Conservation (phyloP, 2,113 vertebrate genomes). For the Pseudorhombus dupliciocellatus region DNA sequence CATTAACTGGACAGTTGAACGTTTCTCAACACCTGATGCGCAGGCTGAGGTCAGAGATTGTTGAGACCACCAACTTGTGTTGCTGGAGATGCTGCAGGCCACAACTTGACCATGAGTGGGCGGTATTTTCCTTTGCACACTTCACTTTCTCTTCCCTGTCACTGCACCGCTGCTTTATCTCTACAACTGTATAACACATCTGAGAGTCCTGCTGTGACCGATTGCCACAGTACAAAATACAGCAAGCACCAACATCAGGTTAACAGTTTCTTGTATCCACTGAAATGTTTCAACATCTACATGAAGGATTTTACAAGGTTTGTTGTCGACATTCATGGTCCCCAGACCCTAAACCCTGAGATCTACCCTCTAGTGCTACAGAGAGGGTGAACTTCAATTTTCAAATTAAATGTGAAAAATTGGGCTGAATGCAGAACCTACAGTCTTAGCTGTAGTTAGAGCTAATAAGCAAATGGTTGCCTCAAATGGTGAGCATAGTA, state of each 20-base stretch:
- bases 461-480: neutral
- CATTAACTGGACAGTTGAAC: constrained; percentile 34
- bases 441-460: neutral
- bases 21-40: constrained; percentile 46
- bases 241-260: no score
- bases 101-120: constrained; percentile 43
- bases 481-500: no score
- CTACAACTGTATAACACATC: no score
- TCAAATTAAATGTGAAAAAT: no score
- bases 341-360: neutral
- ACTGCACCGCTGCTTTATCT: neutral
- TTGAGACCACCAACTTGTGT: constrained; percentile 41
- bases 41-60: constrained; percentile 48
- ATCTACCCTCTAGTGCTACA: no score
- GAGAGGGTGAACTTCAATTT: no score
- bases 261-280: no score
- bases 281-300: no score
- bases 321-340: neutral
- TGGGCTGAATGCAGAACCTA: neutral
- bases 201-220: no score
- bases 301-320: neutral
- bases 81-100: constrained; percentile 46
- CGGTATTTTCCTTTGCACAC: constrained; percentile 30
- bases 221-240: no score
- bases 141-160: constrained; percentile 37